phyloP scores from a whole-genome alignment of 2,888 invertebrate species.

The Choreutis nemorana region DNA sequence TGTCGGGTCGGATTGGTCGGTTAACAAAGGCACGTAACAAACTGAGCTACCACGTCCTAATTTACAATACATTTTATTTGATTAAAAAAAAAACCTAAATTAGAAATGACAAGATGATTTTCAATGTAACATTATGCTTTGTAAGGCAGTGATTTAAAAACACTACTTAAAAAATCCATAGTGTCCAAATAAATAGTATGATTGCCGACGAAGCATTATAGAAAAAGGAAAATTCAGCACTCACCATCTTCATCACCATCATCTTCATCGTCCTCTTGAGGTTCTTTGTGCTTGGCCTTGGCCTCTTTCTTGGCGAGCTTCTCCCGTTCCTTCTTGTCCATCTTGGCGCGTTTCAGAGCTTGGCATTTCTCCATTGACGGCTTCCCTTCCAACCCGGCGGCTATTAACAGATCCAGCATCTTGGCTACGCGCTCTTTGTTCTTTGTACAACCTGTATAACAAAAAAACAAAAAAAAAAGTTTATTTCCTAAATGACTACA shows the following conservation, averaged over 20 bases:
- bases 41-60: no score
- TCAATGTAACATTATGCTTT: no score
- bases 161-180: no score
- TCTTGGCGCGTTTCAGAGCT: slow-evolving; percentile 44
- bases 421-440: slow-evolving; percentile 59
- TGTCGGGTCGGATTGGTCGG: no score
- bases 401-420: slow-evolving; percentile 44
- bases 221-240: not conserved
- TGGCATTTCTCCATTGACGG: slow-evolving; percentile 54
- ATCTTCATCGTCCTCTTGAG: slow-evolving; percentile 25
- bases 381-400: slow-evolving; percentile 58
- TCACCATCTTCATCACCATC: slow-evolving; percentile 5
- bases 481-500: no score
- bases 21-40: no score
- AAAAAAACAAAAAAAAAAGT: no score
- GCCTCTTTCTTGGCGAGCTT: slow-evolving; percentile 49
- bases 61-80: no score
- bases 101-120: no score
- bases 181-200: no score
- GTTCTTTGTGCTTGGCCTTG: slow-evolving; percentile 38
- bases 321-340: slow-evolving; percentile 49
- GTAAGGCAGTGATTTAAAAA: no score
- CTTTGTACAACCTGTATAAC: slow-evolving; percentile 57
- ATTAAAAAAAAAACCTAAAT: no score
- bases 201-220: not conserved